phyloP scores from a whole-genome alignment of 2,113 vertebrate genomes.

The Reinhardtius hippoglossoides region DNA sequence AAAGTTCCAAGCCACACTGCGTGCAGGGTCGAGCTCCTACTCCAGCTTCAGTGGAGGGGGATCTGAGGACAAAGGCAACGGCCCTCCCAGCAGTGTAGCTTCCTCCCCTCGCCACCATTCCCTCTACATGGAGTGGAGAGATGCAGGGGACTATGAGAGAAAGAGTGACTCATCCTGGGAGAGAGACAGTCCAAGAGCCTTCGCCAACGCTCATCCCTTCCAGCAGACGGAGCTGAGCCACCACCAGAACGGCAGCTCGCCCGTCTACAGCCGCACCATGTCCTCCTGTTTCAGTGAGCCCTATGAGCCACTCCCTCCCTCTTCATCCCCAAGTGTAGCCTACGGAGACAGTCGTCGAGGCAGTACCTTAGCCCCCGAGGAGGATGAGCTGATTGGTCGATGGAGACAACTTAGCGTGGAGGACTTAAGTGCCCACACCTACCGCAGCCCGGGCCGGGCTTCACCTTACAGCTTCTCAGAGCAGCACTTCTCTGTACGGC shows the following conservation, averaged over 20 bases:
- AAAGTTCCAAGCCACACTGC: constrained; percentile 86
- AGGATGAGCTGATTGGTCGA: constrained; percentile 87
- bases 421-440: constrained; percentile 90
- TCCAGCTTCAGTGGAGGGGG: constrained; percentile 94
- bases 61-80: constrained; percentile 92
- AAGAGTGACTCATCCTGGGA: constrained; percentile 89
- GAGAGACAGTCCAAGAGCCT: constrained; percentile 87
- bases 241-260: constrained; percentile 88
- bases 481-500: constrained; percentile 88
- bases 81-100: constrained; percentile 87
- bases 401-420: constrained; percentile 95
- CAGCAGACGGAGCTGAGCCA: constrained; percentile 86
- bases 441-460: constrained; percentile 85
- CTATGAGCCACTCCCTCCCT: constrained; percentile 89
- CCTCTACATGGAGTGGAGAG: constrained; percentile 92
- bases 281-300: constrained; percentile 91
- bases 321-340: constrained; percentile 87
- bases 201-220: constrained; percentile 83
- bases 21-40: constrained; percentile 93
- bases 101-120: constrained; percentile 92
- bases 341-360: constrained; percentile 88
- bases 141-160: constrained; percentile 88
- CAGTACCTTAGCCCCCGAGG: constrained; percentile 85
- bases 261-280: constrained; percentile 89
- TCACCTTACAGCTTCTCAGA: constrained; percentile 93